phyloP scores from a whole-genome alignment of 2,113 vertebrate species.

The Passer domesticus region DNA sequence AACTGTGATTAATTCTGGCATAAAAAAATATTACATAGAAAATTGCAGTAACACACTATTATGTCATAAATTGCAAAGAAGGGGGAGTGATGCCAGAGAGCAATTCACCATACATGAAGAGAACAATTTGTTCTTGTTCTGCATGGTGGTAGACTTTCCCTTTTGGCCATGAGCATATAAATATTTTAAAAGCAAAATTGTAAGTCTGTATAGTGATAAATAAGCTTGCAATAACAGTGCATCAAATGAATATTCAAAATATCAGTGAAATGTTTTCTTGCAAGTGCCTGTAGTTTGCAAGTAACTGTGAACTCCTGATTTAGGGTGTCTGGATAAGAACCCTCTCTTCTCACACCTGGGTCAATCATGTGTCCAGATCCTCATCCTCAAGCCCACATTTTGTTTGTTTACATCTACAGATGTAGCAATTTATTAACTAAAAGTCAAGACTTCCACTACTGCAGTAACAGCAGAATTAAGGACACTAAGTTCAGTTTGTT shows the following conservation, averaged over 20 bases:
- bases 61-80: background rate
- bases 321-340: background rate
- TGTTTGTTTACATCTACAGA: background rate
- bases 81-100: background rate
- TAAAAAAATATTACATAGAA: background rate
- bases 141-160: background rate
- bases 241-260: background rate
- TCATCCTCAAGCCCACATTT: background rate
- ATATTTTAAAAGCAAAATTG: background rate
- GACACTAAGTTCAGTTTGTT: background rate
- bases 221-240: background rate
- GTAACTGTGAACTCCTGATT: background rate
- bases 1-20: constrained; percentile 5
- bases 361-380: background rate
- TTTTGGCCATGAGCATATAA: background rate
- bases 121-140: constrained; percentile 36
- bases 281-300: background rate
- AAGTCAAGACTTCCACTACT: background rate
- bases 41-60: constrained; percentile 1
- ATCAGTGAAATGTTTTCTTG: background rate
- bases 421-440: background rate
- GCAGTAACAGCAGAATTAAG: background rate
- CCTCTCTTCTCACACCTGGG: background rate
- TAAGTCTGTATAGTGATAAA: background rate
- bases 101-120: background rate